These are phyloP conservation scores for Mamestra configurata DNA, from an alignment of 1,140 invertebrate species.

Conservation along the genomic window DNA sequence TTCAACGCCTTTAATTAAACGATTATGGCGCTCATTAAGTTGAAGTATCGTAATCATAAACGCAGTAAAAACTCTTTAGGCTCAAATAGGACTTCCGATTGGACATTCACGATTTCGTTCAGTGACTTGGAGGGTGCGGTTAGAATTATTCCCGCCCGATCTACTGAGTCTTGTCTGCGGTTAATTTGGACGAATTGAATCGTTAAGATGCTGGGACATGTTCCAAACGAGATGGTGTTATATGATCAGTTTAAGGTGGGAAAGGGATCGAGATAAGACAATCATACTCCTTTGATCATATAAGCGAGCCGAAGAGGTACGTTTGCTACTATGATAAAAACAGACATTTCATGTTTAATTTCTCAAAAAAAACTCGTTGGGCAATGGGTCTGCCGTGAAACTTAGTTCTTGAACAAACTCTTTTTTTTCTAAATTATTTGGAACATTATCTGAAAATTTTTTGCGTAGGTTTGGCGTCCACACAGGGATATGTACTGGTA, in stretches of 20 bases:
- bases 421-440: neutral
- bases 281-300: slow-evolving; percentile 64
- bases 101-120: slow-evolving; percentile 47
- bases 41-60: slow-evolving; percentile 54
- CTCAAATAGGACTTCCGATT: slow-evolving; percentile 49
- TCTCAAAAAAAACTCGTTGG: neutral
- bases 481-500: neutral
- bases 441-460: neutral
- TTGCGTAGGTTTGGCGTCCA: slow-evolving; percentile 1
- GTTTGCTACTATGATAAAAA: slow-evolving; percentile 62
- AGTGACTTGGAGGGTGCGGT: slow-evolving; percentile 54
- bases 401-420: neutral
- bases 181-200: slow-evolving; percentile 65
- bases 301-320: slow-evolving; percentile 53
- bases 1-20: slow-evolving; percentile 54
- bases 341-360: slow-evolving; percentile 44
- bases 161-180: slow-evolving; percentile 59
- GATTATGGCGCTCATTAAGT: slow-evolving; percentile 55
- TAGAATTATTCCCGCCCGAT: slow-evolving; percentile 56
- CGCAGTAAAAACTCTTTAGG: slow-evolving; percentile 43
- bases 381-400: neutral
- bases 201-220: slow-evolving; percentile 63
- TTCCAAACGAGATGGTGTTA: slow-evolving; percentile 48
- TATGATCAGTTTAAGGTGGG: slow-evolving; percentile 26
- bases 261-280: slow-evolving; percentile 44